Evolutionary conservation across 2,113 vertebrate genomes (phyloP), one percentile per base, ranked within the genome.

Genomic region (Felis chaus): DNA sequence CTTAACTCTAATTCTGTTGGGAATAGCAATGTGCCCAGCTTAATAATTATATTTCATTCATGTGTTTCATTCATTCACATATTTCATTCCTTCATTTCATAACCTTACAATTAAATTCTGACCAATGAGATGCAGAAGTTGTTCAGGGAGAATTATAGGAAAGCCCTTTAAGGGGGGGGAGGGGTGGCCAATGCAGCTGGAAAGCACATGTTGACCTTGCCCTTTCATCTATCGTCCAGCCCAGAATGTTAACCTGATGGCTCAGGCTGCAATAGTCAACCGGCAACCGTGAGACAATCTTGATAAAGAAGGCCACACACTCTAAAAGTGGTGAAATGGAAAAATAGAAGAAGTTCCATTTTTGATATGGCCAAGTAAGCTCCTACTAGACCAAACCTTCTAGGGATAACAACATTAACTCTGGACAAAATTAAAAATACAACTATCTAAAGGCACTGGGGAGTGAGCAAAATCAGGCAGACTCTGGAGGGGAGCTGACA

Each of bases 91-190:
- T 61, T 61, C 74, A 48, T 78, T 63, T 90, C 25, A 68, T 73
- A 86, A 92, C 7, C 19, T 53, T 82, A 33, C 79, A 92, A 74
- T 79, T 91, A 93, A 89, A 95, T 71, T 53, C 36, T 66, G 65
- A 68, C 41, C 66, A 84, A 14, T 63, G 41, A 48, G 8, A 89
- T 76, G 5, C 80, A 36, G 31, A 69, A 97, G 63, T 79, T 33
- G 4, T 41, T 84, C 48, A 12, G 10, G 14, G 19, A 89, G 25
- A 87, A 36, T 53, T 79, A 65, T 21, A 16, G 25, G 57, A 73
- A 78, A 57, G 13, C 36, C 61, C 7, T 82, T 68, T 73, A 92
- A 66, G 90, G 12, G 7, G 15, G 16, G 53, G 53, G 3, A 16
- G 53, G 53, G 57, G 39, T 48, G 33, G 6, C 48, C 63, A 41